phyloP scores from a whole-genome alignment of 2,888 invertebrate species.

The Lagria hirta region DNA sequence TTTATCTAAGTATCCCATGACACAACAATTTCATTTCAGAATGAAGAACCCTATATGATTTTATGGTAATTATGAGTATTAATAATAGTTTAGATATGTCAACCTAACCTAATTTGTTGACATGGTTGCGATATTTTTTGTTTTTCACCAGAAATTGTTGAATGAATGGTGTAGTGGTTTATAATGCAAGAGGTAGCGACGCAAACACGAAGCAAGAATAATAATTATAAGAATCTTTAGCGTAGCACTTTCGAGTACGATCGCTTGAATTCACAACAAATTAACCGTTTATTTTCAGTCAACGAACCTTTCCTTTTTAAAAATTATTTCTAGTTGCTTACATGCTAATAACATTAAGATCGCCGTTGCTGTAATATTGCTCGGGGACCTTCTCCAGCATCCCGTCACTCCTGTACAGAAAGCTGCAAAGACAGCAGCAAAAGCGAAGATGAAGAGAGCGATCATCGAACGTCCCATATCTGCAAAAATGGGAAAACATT shows the following conservation, averaged over 20 bases:
- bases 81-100: no score
- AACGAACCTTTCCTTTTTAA: not conserved
- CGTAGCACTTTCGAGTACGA: slow-evolving; percentile 1
- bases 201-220: no score
- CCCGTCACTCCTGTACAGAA: slow-evolving; percentile 96
- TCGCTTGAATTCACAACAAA: slow-evolving; percentile 8
- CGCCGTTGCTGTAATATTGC: slow-evolving; percentile 91
- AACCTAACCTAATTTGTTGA: no score
- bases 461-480: slow-evolving; percentile 91
- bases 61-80: no score
- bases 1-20: no score
- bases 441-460: slow-evolving; percentile 89
- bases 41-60: no score
- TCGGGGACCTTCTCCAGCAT: slow-evolving; percentile 94
- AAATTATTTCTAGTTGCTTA: slow-evolving; percentile 61
- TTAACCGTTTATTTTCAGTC: slow-evolving; percentile 9
- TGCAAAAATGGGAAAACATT: slow-evolving; percentile 47
- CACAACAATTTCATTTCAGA: no score
- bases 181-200: no score
- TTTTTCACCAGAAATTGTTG: no score
- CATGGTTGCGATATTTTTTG: no score
- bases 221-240: slow-evolving; percentile 6
- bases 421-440: slow-evolving; percentile 87
- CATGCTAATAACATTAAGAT: slow-evolving; percentile 86
- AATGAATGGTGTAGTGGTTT: no score